Base-by-base conservation (phyloP, 2,113 vertebrate genomes). In the Beaufortia kweichowensis region DNA sequence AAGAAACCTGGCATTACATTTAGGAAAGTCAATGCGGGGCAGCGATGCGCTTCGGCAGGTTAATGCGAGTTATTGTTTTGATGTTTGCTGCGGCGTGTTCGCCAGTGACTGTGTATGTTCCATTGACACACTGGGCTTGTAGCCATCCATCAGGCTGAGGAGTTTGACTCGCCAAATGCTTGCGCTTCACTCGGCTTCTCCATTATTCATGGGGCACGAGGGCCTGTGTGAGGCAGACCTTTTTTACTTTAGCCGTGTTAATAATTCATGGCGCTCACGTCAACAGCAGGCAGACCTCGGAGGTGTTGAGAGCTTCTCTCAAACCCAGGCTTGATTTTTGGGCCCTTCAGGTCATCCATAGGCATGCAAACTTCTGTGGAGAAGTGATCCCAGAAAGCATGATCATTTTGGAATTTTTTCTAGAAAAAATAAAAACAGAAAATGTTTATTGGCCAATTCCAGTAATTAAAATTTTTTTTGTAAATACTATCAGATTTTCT, bases 181-280 rank as follows among this genome's bases (percentile, higher is more conserved):
- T 87, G 88, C 87, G 87, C 86, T 89, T 87, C 79, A 91, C 89
- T 85, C 82, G 43, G 83, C 82, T 89, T 76, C 43, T 92, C 87
- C 87, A 92, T 92, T 90, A 92, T 92, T 92, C 89, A 92, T 91
- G 78, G 75, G 85, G 85, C 86, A 86, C 87, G 85, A 67, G 67
- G 90, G 87, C 81, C 79, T 84, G 86, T 86, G 85, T 81, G 78
- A 87, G 75, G 88, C 83, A 88, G 83, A 86, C 85, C 86, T 89
- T 92, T 82, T 91, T 93, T 92, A 90, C 91, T 92, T 92, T 91
- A 88, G 88, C 81, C 74, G 39, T 84, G 87, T 93, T 90, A 92
- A 93, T 92, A 93, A 93, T 93, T 90, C 89, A 92, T 90, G 83
- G 68, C 79, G 84, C 88, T 74, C 78, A 73, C 79, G 61, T 70